Conservation (phyloP, 35 echinoderm and acorn worm genomes). For the Chiridota heheva region DNA sequence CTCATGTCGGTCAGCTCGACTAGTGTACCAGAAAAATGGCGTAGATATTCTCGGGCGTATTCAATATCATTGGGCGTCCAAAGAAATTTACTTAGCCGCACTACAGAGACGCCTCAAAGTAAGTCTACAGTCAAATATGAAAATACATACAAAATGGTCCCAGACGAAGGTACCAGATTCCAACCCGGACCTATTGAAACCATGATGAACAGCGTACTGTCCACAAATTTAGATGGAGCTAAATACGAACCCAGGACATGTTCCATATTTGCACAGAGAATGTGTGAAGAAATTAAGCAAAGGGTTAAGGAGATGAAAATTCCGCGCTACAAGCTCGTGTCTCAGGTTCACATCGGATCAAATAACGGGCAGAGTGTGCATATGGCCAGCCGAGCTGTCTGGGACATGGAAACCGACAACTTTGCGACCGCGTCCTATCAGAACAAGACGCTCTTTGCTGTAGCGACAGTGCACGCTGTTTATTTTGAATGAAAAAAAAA, state of each 20-base stretch:
- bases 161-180: conserved; percentile 71
- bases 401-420: conserved; percentile 87
- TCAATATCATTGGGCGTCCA: conserved; percentile 32
- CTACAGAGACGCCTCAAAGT: conserved; percentile 45
- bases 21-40: conserved; percentile 19
- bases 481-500: conserved; percentile 95
- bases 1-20: conserved; percentile 37
- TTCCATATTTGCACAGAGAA: conserved; percentile 73
- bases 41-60: conserved; percentile 69
- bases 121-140: conserved; percentile 69
- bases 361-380: conserved; percentile 72
- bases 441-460: conserved; percentile 66
- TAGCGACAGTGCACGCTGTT: conserved; percentile 73
- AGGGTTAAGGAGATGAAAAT: conserved; percentile 84
- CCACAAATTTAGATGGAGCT: conserved; percentile 54
- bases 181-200: conserved; percentile 21
- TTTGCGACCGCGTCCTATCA: conserved; percentile 53
- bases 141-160: conserved; percentile 92
- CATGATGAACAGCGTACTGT: conserved; percentile 55
- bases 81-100: conserved; percentile 13
- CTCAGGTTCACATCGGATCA: conserved; percentile 81
- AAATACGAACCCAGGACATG: conserved; percentile 66
- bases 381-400: conserved; percentile 87
- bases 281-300: conserved; percentile 80
- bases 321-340: conserved; percentile 81